Conservation (phyloP, 1,140 invertebrate genomes). For the Macrobrachium rosenbergii region DNA sequence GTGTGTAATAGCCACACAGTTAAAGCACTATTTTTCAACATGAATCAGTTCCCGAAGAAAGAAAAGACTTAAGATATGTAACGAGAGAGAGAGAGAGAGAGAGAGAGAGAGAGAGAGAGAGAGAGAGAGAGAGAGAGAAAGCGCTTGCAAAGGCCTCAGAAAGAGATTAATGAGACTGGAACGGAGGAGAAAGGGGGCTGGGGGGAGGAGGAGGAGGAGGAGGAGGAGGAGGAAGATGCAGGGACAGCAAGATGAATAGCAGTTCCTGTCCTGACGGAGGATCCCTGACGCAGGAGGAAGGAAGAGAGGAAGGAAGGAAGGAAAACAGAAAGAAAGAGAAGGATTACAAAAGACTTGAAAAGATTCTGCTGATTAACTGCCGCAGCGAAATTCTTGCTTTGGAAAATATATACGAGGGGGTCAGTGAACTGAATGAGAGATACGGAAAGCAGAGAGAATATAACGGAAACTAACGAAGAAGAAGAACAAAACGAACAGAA, state of each 20-base stretch:
- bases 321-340: not conserved
- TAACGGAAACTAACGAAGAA: too few relatives aligned
- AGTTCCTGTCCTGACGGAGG: not conserved
- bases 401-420: too few relatives aligned
- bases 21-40: too few relatives aligned
- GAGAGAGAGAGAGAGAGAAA: not conserved
- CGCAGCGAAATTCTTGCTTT: too few relatives aligned
- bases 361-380: too few relatives aligned
- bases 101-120: not conserved
- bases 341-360: not conserved
- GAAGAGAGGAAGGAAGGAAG: not conserved
- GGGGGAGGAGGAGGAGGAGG: constrained; percentile 10
- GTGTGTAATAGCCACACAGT: too few relatives aligned
- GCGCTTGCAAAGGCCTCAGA: not conserved
- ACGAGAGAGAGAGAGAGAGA: not conserved
- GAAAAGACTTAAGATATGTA: too few relatives aligned
- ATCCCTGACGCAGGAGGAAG: not conserved
- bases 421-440: too few relatives aligned
- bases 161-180: not conserved
- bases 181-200: not conserved
- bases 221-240: not conserved
- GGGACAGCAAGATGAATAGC: not conserved
- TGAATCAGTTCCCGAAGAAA: too few relatives aligned
- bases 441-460: too few relatives aligned
- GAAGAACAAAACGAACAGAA: too few relatives aligned